Conservation (phyloP, 2,888 invertebrate species). For the Tipula unca region DNA sequence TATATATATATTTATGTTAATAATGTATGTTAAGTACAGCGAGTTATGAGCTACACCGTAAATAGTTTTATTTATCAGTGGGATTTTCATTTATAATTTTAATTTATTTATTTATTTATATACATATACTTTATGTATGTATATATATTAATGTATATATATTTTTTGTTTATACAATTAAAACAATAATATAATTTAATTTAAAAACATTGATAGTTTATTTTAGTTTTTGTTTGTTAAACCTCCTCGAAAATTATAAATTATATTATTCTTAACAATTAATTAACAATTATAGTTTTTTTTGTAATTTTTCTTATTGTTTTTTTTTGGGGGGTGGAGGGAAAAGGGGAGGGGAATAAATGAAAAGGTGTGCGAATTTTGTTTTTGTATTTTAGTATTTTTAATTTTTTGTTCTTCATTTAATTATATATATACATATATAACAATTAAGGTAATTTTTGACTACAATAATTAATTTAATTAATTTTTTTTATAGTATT, state of each 20-base stretch:
- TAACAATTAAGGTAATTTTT: background rate
- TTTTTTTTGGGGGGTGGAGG: background rate
- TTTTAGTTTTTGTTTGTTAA: background rate
- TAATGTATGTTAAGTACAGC: background rate
- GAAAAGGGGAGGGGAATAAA: background rate
- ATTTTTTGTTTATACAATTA: constrained; percentile 8
- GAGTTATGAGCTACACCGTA: background rate
- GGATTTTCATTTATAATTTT: background rate
- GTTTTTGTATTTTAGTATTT: background rate
- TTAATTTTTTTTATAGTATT: constrained; percentile 23
- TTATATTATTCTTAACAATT: constrained; percentile 9
- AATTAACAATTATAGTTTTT: constrained; percentile 16
- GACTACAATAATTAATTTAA: constrained; percentile 21
- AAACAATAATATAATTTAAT: constrained; percentile 18
- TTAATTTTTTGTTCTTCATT: background rate
- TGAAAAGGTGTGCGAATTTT: constrained; percentile 1
- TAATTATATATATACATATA: background rate
- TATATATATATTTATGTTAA: too few relatives aligned
- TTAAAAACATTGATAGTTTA: background rate
- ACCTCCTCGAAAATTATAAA: background rate
- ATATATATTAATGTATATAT: too few relatives aligned
- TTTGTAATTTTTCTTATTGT: background rate
- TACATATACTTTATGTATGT: too few relatives aligned
- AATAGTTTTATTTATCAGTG: background rate
- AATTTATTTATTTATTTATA: background rate